Evolutionary conservation across 2,113 vertebrate genomes (phyloP).

Genomic region (Morone chrysops): DNA sequence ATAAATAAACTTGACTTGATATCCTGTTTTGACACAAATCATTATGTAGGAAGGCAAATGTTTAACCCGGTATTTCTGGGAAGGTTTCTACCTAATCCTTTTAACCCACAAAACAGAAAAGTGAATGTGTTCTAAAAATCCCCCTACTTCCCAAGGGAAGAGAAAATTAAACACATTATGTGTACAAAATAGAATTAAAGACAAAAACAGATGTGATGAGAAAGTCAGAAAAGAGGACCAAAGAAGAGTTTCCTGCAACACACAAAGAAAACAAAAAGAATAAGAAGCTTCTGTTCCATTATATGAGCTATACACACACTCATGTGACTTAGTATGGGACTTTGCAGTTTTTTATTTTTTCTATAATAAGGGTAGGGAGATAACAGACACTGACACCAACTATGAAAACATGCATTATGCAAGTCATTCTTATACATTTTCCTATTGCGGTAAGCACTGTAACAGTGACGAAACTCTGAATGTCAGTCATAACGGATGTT

Average conservation of each 20-base stretch:
- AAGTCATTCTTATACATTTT: neutral
- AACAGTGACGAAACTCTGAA: neutral
- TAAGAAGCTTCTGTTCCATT: neutral
- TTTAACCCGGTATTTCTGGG: neutral
- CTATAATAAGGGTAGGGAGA: neutral
- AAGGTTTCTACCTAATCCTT: neutral
- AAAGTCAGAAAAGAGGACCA: slow-evolving; percentile 4
- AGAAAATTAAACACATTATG: neutral
- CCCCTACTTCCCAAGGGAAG: neutral
- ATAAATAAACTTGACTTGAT: neutral
- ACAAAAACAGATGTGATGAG: neutral
- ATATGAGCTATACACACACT: neutral
- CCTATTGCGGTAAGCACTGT: neutral
- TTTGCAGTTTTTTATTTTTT: neutral
- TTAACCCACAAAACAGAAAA: slow-evolving; percentile 18
- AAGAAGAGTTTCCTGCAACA: neutral
- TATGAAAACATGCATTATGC: neutral
- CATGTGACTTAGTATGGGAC: neutral
- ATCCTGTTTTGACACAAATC: neutral
- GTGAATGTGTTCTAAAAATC: neutral
- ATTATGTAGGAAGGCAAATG: neutral
- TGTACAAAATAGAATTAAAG: slow-evolving; percentile 18
- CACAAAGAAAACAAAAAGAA: neutral
- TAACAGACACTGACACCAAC: neutral
- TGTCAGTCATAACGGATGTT: slow-evolving; percentile 12